Base-by-base conservation (phyloP, 2,113 vertebrate species). In the Nannospalax galili region DNA sequence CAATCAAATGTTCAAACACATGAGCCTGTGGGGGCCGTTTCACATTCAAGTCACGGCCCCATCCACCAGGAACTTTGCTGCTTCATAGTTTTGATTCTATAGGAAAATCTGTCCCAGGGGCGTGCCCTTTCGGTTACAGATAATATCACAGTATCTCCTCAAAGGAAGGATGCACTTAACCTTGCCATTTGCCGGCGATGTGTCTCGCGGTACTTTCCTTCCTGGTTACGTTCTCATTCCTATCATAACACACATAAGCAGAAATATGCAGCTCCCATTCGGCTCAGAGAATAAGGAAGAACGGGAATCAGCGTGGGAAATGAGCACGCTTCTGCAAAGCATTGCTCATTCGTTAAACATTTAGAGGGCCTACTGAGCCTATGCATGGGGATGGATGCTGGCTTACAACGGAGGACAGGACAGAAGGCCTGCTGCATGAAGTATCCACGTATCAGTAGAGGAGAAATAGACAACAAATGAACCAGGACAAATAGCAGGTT, bases 251-350 rank as follows among this genome's bases (percentile, higher is more conserved):
- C 1, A 1, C 45, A 35, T 30, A 86, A 64, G 45, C 10, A 8
- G 5, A 74, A 86, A 77, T 79, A 65, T 85, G 11, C 30, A 40
- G 11, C 6, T 78, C 35, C 35, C 28, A 58, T 7, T 48, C 32
- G 11, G 28, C 40, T 90, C n/a, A 60, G 70, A 79, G 73, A 32
- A 1, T 73, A 32, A 48, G 5, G 20, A 30, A 75, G 52, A 70
- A 84, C 58, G 24, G 12, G 0, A 1, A 17, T 42, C 26, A 12
- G 2, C 0, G 3, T 64, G 32, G 0, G 2, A 17, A 80, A 10
- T 52, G 42, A 30, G 5, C 26, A 82, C 70, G 42, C 45, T 95
- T 67, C n/a, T 62, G 35, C 30, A 22, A 32, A 78, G 7, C 7
- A 52, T 84, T 90, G 84, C 35, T 84, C 58, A 14, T 67, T 42